Conservation (phyloP, 37 sponge, comb jelly and placozoan genomes). For the Mnemiopsis leidyi region DNA sequence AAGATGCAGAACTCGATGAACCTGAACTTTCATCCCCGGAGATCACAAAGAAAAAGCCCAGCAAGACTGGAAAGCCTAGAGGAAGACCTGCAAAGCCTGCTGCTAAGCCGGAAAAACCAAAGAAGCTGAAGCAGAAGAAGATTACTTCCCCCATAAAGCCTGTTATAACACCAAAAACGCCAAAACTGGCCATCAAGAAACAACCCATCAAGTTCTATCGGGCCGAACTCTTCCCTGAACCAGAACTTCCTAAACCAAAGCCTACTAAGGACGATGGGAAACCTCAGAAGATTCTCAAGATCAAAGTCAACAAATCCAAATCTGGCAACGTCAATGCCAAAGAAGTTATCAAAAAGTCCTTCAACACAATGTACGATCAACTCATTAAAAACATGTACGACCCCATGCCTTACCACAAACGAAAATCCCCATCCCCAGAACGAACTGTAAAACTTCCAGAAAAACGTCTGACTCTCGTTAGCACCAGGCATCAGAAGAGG, state of each 20-base stretch:
- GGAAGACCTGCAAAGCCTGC: not conserved
- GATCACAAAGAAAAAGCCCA: not conserved
- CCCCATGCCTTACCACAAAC: slow-evolving; percentile 43
- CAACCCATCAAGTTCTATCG: not conserved
- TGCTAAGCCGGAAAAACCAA: not conserved
- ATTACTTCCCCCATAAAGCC: not conserved
- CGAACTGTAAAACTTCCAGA: slow-evolving; percentile 24
- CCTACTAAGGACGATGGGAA: not conserved
- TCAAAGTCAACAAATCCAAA: slow-evolving; percentile 6
- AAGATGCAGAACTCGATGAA: not conserved
- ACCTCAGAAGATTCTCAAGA: slow-evolving; percentile 15
- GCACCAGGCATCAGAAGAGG: slow-evolving; percentile 24
- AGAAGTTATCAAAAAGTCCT: slow-evolving; percentile 23
- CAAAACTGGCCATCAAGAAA: not conserved
- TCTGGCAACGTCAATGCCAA: not conserved
- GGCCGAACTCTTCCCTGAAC: slow-evolving; percentile 10
- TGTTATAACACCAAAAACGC: not conserved
- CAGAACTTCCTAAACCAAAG: not conserved
- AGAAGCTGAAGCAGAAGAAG: not conserved
- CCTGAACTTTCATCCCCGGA: not conserved
- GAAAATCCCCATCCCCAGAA: slow-evolving; percentile 37
- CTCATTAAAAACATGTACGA: not conserved
- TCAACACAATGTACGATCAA: slow-evolving; percentile 46
- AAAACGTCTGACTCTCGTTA: slow-evolving; percentile 25
- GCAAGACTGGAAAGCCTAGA: not conserved